phyloP scores from a whole-genome alignment of 1,140 invertebrate genomes.

The Drosophila jambulina region DNA sequence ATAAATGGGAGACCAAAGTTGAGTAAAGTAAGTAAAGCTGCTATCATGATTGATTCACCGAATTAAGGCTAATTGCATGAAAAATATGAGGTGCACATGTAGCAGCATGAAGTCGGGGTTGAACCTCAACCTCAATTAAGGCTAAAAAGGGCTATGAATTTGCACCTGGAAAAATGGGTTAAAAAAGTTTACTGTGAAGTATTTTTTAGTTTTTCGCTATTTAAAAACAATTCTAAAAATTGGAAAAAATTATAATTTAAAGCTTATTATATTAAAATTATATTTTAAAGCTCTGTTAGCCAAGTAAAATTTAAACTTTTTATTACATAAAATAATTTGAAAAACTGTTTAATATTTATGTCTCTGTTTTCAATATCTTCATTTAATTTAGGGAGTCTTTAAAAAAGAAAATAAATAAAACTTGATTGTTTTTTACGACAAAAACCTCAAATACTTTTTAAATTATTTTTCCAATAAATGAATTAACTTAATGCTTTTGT shows the following conservation, averaged over 20 bases:
- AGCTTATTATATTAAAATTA: too few species aligned
- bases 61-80: constrained; percentile 80
- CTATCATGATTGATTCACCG: constrained; percentile 78
- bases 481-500: not conserved
- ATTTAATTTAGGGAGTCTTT: not conserved
- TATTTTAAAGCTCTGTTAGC: too few species aligned
- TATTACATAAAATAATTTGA: not conserved
- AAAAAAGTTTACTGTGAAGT: too few species aligned
- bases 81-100: constrained; percentile 80
- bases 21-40: constrained; percentile 28
- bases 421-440: not conserved
- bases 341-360: not conserved
- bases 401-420: not conserved
- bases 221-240: not conserved
- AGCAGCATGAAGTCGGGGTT: constrained; percentile 44
- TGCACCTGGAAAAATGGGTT: not conserved
- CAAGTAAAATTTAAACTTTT: too few species aligned
- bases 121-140: constrained; percentile 45
- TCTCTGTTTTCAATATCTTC: not conserved
- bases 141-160: constrained; percentile 15
- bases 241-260: too few species aligned
- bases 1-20: constrained; percentile 57
- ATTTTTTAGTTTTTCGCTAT: not conserved
- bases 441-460: not conserved
- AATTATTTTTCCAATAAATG: not conserved